Evolutionary conservation across 2,797 vertebrate genomes (phyloP), one percentile per base, ranked within the genome.

Genomic region (Cygnus olor): DNA sequence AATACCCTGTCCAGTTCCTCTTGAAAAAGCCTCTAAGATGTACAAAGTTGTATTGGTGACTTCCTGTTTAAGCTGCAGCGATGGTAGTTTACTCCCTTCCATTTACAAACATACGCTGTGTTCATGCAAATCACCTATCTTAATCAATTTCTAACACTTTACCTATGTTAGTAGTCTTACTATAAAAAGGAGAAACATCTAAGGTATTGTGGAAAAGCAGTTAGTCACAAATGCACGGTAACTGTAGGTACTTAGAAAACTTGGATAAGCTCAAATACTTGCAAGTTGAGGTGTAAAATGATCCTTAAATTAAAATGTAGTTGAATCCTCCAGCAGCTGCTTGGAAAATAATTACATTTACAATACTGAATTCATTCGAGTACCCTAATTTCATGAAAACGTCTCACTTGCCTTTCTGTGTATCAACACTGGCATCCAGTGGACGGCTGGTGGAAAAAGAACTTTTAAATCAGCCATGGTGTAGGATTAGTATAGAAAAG

Each of bases 391-490:
- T 40, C 68, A 90, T 58, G 66, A 49, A 89, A 81, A 6, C 12
- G 51, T 10, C 27, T 76, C 7, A 7, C 40, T 47, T 18, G 34
- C 20, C 18, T 54, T 96, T 91, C 65, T 65, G 7, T 84, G 96
- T 94, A 71, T 85, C 95, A 94, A 97, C 70, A 97, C 89, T 97
- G 96, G 94, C 96, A 96, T 92, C 96, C 94, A 94, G 97, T 96
- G 97, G 97, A 96, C 42, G 80, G 13, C 66, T 57, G 51, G 72
- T 80, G 64, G 56, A 93, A 94, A 90, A 69, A 42, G 38, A 7
- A 20, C 20, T 21, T 85, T 80, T 54, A 47, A 85, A 40, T 38
- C 40, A 74, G 49, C 61, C 42, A 15, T 6, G 16, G 3, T 51
- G 20, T 18, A 70, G 27, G n/a, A 49, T 73, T 76, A 64, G 9